phyloP scores from a whole-genome alignment of 1,140 invertebrate genomes.

The Leptoteleia sp. region DNA sequence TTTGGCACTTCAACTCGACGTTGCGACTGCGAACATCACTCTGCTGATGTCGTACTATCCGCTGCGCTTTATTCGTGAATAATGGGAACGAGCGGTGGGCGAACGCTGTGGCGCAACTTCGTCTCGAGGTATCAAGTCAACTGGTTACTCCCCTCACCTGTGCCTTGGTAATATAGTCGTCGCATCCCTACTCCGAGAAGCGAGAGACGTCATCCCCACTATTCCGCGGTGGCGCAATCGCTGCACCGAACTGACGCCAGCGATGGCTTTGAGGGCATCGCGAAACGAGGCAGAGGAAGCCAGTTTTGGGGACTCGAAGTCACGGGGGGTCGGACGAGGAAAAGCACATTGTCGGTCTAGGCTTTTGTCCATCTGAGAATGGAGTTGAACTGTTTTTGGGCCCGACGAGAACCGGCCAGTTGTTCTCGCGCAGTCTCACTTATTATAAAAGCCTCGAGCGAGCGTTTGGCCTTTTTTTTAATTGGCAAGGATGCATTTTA shows the following conservation, averaged over 20 bases:
- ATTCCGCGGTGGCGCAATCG: constrained; percentile 72
- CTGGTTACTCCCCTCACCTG: constrained; percentile 79
- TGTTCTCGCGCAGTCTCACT: too few species aligned
- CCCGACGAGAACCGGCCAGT: background rate
- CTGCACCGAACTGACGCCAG: constrained; percentile 55
- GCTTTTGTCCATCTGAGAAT: constrained; percentile 11
- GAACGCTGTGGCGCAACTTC: background rate
- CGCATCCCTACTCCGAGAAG: constrained; percentile 53
- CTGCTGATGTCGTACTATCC: background rate
- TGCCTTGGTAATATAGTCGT: constrained; percentile 69
- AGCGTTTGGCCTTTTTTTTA: too few species aligned
- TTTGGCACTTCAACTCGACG: constrained; percentile 12
- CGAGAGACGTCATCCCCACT: constrained; percentile 58
- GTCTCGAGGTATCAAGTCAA: constrained; percentile 70
- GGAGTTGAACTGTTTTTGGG: background rate
- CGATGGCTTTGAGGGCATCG: constrained; percentile 26
- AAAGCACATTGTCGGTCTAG: constrained; percentile 12
- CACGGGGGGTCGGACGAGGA: constrained; percentile 27
- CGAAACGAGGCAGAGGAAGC: constrained; percentile 20
- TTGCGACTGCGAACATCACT: background rate
- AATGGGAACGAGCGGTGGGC: constrained; percentile 1
- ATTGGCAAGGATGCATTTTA: too few species aligned
- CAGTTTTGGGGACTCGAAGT: constrained; percentile 27
- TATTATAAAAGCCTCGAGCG: too few species aligned
- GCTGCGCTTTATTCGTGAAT: background rate